Evolutionary conservation across 2,797 vertebrate genomes (phyloP).

Genomic region (Petrocephalus schoutedeni): DNA sequence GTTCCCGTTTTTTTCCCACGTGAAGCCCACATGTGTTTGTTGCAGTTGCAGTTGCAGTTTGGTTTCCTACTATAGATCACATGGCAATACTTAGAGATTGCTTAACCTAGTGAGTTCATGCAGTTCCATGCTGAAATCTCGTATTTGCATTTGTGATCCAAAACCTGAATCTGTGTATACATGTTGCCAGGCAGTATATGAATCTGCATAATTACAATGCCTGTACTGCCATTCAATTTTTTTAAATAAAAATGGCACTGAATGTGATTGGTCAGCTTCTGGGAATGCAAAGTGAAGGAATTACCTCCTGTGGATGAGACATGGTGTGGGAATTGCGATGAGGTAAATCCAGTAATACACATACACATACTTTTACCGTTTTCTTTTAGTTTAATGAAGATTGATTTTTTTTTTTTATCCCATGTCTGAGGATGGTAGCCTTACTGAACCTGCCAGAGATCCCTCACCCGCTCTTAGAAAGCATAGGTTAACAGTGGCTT

Average conservation of each 20-base stretch:
- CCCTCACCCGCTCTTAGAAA: not conserved
- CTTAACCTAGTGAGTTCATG: not conserved
- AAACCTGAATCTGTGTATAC: not conserved
- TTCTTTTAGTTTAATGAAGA: not conserved
- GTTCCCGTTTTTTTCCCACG: constrained; percentile 46
- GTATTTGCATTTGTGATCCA: not conserved
- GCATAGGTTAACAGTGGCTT: not conserved
- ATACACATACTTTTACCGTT: not conserved
- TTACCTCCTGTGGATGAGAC: not conserved
- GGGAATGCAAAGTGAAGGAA: not conserved
- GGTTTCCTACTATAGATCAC: not conserved
- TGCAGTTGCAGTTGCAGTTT: not conserved
- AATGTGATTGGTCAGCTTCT: not conserved
- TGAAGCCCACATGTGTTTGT: constrained; percentile 33
- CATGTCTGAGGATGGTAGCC: not conserved
- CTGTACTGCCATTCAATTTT: not conserved
- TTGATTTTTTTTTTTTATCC: not conserved
- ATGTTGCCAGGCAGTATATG: not conserved
- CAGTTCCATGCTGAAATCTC: not conserved
- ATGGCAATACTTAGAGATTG: not conserved
- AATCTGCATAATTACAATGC: not conserved
- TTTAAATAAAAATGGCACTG: not conserved
- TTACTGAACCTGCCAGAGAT: not conserved
- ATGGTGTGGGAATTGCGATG: not conserved
- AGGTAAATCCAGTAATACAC: not conserved